Evolutionary conservation across 2,113 vertebrate genomes (phyloP), one percentile per base, ranked within the genome.

Genomic region (Anhinga rufa): DNA sequence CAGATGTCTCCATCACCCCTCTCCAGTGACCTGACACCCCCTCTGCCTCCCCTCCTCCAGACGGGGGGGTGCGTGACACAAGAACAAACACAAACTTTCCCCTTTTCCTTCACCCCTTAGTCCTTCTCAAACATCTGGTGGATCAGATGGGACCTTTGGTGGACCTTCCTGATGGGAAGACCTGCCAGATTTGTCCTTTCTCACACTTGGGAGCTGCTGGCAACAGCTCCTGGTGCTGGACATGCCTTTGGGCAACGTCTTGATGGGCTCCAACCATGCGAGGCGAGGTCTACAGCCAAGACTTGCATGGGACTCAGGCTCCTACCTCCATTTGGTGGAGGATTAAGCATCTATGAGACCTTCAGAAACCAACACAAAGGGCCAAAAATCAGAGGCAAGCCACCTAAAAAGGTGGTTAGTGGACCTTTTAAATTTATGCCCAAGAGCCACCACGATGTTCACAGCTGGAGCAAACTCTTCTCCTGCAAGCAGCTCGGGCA

Each of bases 291-390:
- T 40, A 36, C 10, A 36, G 25, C 32, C 20, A 26, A 9, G 64
- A 8, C 38, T 38, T 14, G 28, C 2, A 1, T 0, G 2, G 52
- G 17, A 15, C 69, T 38, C 31, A 4, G 21, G 14, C 29, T 75
- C 22, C 32, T 17, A 24, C 12, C 52, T 75, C 49, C 16, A 6
- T n/a, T 18, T 57, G 18, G 28, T 76, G 38, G 54, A 38, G 34
- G 34, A 34, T 29, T 9, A 36, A 54, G 19, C 54, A n/a, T 6
- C 62, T 61, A 2, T 8, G 19, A 57, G 51, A 68, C 38, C n/a
- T 54, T 69, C 46, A 29, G 55, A 77, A 40, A 40, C n/a, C 40
- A 29, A 54, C 2, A 0, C 31, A 48, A 55, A 40, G 17, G 24
- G 17, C 11, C n/a, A 31, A 40, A 17, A n/a, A 20, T 25, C 40